These are phyloP conservation scores for Tetheella fluctuosa DNA, from an alignment of 2,888 invertebrate genomes.

Conservation along the genomic window DNA sequence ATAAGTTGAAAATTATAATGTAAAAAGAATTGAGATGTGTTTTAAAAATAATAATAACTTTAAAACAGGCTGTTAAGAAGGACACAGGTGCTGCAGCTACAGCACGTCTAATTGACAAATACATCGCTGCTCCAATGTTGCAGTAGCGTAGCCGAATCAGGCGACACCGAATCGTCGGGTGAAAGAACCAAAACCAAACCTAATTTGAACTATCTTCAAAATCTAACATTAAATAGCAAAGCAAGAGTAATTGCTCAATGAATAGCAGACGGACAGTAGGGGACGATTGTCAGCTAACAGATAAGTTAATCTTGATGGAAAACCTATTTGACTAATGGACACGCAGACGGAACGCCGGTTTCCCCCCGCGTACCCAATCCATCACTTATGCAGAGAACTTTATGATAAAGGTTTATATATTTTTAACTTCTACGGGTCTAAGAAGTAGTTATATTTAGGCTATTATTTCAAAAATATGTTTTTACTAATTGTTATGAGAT, in stretches of 20 bases:
- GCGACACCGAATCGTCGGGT: too few relatives aligned
- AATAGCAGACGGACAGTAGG: slow-evolving; percentile 16
- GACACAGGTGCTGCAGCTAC: too few relatives aligned
- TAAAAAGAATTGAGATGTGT: too few relatives aligned
- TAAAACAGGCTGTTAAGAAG: too few relatives aligned
- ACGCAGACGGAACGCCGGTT: slow-evolving; percentile 36
- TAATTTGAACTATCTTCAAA: background rate
- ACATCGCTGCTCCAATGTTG: too few relatives aligned
- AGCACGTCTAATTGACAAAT: too few relatives aligned
- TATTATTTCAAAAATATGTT: too few relatives aligned
- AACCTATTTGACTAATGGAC: slow-evolving; percentile 69
- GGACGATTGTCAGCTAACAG: slow-evolving; percentile 48
- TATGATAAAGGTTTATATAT: slow-evolving; percentile 6
- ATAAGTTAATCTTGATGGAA: slow-evolving; percentile 71
- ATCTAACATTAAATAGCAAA: background rate
- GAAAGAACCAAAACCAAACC: too few relatives aligned
- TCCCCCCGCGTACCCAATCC: slow-evolving; percentile 41
- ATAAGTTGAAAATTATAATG: too few relatives aligned
- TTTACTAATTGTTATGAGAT: too few relatives aligned
- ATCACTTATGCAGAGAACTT: slow-evolving; percentile 41
- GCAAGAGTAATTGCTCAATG: slow-evolving; percentile 20
- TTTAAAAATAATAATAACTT: too few relatives aligned
- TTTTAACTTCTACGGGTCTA: slow-evolving; percentile 19
- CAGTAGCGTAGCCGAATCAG: too few relatives aligned
- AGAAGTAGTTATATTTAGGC: background rate